Percentiles rank a stretch among this genome's conserved stretches.
These are phyloP conservation scores for Bombus superbus DNA, from an alignment of 1,140 invertebrate genomes.

Conservation along the genomic window DNA sequence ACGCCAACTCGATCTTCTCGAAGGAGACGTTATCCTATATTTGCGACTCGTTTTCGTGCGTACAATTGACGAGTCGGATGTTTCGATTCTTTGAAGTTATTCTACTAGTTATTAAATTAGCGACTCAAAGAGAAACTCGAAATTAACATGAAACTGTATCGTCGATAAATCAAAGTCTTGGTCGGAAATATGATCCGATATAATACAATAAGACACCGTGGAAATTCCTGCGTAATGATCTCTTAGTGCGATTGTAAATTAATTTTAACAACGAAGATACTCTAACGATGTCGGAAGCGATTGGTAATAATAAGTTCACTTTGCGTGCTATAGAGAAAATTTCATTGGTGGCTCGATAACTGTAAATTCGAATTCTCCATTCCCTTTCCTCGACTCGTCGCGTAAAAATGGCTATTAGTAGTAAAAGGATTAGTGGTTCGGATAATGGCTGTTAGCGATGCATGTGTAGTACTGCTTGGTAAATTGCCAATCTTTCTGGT, in stretches of 20 bases:
- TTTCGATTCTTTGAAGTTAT: no score
- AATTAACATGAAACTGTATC: neutral
- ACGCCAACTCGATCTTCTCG: no score
- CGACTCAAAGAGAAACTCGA: neutral
- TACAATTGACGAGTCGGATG: no score
- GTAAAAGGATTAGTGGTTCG: neutral
- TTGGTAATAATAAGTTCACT: neutral
- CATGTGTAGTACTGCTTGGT: neutral
- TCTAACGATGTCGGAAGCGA: neutral
- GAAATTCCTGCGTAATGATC: neutral
- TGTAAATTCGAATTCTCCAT: neutral
- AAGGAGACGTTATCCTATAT: no score
- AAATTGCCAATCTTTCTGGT: neutral
- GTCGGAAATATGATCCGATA: neutral
- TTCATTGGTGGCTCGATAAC: neutral
- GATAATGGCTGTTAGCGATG: neutral
- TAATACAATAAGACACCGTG: no score
- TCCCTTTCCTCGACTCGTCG: neutral
- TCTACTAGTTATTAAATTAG: no score
- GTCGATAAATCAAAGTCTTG: neutral
- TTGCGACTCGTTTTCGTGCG: no score
- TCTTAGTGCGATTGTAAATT: neutral
- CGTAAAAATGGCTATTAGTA: neutral
- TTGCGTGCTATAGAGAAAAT: neutral
- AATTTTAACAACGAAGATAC: neutral